Evolutionary conservation across 1,140 invertebrate genomes (phyloP).

Genomic region (Phthorimaea operculella): DNA sequence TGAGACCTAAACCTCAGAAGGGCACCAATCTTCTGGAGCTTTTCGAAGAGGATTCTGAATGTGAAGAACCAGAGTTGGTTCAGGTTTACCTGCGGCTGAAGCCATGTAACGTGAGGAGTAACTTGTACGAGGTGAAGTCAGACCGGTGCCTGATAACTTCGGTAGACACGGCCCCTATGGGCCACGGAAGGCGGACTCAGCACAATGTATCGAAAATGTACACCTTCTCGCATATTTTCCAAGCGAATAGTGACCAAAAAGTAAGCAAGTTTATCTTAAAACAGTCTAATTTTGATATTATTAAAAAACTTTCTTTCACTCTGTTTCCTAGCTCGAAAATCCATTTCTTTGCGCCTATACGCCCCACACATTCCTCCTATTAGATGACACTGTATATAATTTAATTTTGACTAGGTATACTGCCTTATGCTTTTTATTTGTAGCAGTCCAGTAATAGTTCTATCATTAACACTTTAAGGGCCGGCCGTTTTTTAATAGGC

Average conservation of each 20-base stretch:
- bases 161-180: constrained; percentile 47
- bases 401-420: no score
- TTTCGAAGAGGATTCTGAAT: constrained; percentile 48
- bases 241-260: constrained; percentile 38
- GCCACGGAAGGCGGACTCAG: constrained; percentile 51
- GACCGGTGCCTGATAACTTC: constrained; percentile 50
- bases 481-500: no score
- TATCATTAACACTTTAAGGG: no score
- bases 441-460: no score
- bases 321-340: no score
- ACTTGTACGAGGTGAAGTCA: constrained; percentile 49
- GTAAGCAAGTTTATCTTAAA: constrained; percentile 25
- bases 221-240: constrained; percentile 55
- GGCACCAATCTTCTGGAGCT: constrained; percentile 53
- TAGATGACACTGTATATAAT: no score
- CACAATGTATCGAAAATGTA: constrained; percentile 60
- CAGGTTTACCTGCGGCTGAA: constrained; percentile 57
- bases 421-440: no score
- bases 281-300: no score
- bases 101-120: constrained; percentile 38
- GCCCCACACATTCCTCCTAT: no score
- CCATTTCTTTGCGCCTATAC: no score
- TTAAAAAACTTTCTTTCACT: no score
- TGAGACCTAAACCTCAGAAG: constrained; percentile 54
- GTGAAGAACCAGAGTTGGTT: constrained; percentile 46